These are phyloP conservation scores for Pterocles gutturalis DNA, from an alignment of 2,113 vertebrate genomes.

Conservation along the genomic window DNA sequence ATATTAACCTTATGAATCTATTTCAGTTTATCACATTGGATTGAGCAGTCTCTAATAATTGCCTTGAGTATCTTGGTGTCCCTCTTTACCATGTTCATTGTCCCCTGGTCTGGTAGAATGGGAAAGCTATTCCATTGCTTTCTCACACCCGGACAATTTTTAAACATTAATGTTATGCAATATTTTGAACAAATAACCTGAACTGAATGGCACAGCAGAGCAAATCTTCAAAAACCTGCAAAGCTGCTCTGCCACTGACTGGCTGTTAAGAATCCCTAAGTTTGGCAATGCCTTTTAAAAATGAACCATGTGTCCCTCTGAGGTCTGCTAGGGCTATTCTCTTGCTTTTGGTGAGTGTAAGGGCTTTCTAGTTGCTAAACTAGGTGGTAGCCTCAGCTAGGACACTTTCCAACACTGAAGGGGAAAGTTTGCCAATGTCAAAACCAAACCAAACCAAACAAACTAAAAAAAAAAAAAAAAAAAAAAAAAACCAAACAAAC, in stretches of 20 bases:
- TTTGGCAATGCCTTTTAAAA: background rate
- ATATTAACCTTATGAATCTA: background rate
- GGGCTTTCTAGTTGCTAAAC: background rate
- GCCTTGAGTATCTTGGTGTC: background rate
- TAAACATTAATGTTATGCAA: background rate
- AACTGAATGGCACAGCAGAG: background rate
- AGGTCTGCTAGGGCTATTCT: background rate
- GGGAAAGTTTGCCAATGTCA: background rate
- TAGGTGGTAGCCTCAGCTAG: background rate
- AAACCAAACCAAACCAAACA: rapidly evolving
- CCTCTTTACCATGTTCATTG: background rate
- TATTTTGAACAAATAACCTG: background rate
- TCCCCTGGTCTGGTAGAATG: background rate
- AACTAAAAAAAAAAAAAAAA: too few species aligned
- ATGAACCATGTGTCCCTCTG: rapidly evolving
- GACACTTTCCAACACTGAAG: background rate
- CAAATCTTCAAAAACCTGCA: background rate
- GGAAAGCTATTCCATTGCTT: background rate
- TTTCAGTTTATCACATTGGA: background rate
- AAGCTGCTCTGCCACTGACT: background rate
- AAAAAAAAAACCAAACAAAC: too few species aligned
- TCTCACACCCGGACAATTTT: background rate
- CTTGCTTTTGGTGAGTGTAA: background rate
- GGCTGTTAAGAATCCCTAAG: too few species aligned
- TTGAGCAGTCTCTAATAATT: background rate